A percentile compares a stretch with the other conserved stretches of the same genome.
Evolutionary conservation across 2,113 vertebrate species (phyloP).

Genomic region (Clarias magur): DNA sequence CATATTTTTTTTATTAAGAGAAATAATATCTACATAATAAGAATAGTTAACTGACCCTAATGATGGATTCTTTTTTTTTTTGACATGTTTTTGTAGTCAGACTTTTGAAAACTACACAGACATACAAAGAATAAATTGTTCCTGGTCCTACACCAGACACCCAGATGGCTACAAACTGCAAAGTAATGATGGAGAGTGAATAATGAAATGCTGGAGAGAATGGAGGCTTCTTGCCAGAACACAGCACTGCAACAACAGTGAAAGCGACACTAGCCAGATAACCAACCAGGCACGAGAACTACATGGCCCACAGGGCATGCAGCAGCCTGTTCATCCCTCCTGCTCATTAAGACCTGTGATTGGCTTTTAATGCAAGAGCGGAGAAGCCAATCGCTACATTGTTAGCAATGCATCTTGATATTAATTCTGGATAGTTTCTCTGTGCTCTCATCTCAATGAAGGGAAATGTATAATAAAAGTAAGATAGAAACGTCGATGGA

Average conservation of each 20-base stretch:
- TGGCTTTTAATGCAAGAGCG: not conserved
- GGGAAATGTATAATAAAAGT: not conserved
- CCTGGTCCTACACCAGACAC: not conserved
- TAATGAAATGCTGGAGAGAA: constrained; percentile 31
- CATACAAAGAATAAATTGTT: not conserved
- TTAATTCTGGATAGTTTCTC: not conserved
- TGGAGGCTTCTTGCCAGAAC: constrained; percentile 33
- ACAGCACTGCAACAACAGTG: constrained; percentile 27
- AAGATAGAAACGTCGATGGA: not conserved
- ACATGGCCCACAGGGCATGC: not conserved
- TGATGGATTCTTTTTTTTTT: not conserved
- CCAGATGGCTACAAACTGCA: constrained; percentile 17
- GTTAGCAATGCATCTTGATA: constrained; percentile 14
- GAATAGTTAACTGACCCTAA: not conserved
- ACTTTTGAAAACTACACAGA: not conserved
- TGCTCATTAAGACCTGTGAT: not conserved
- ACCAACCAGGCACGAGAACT: constrained; percentile 15
- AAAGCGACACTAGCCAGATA: constrained; percentile 22
- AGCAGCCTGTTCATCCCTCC: not conserved
- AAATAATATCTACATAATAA: not conserved
- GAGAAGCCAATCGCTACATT: not conserved
- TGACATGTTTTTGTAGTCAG: not conserved
- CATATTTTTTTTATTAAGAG: not conserved
- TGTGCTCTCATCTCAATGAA: not conserved
- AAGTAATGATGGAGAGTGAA: constrained; percentile 6